phyloP scores from a whole-genome alignment of 2,888 invertebrate genomes.

The Macrophya alboannulata region DNA sequence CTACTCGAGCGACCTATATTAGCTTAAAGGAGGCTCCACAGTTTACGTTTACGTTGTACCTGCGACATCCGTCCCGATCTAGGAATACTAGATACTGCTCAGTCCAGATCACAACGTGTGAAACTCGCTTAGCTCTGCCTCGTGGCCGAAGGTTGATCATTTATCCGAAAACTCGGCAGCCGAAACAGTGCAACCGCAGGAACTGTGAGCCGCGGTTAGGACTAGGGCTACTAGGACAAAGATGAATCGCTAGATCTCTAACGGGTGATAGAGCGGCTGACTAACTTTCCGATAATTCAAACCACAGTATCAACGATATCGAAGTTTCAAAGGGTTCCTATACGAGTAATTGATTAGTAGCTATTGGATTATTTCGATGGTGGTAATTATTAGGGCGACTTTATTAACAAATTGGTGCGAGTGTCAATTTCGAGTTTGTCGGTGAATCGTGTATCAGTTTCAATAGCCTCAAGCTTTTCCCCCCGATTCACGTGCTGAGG shows the following conservation, averaged over 20 bases:
- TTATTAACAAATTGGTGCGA: background rate
- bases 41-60: background rate
- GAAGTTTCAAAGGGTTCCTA: slow-evolving; percentile 18
- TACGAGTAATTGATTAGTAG: background rate
- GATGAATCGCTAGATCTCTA: slow-evolving; percentile 15
- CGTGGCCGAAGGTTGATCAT: slow-evolving; percentile 10
- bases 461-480: background rate
- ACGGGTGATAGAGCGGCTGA: background rate
- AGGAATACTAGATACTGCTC: background rate
- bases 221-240: background rate
- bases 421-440: background rate
- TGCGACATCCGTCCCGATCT: background rate
- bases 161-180: background rate
- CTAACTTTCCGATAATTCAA: slow-evolving; percentile 1
- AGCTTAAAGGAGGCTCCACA: slow-evolving; percentile 33
- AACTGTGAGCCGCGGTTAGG: background rate
- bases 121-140: background rate
- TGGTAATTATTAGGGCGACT: slow-evolving; percentile 17
- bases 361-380: background rate
- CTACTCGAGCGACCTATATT: slow-evolving; percentile 39
- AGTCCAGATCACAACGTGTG: background rate
- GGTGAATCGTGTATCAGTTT: slow-evolving; percentile 8
- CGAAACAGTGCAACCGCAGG: background rate
- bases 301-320: background rate
- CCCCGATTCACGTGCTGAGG: background rate